These are phyloP conservation scores for Umimayanthus chanpuru DNA, from an alignment of 92 coral and sea anemone genomes.

Conservation along the genomic window DNA sequence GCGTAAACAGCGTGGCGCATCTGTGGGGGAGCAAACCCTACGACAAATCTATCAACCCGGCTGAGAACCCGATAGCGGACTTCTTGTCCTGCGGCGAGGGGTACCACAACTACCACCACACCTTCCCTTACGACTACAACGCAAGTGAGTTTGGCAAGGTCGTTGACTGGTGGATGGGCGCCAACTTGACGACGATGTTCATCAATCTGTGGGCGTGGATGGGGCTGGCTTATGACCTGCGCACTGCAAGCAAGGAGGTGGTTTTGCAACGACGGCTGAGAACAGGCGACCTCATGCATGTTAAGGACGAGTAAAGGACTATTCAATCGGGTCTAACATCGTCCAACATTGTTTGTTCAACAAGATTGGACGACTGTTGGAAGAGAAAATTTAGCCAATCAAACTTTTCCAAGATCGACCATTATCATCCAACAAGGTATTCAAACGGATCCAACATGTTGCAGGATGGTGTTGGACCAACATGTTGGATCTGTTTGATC, in stretches of 20 bases:
- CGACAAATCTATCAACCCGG: constrained; percentile 75
- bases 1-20: constrained; percentile 83
- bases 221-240: constrained; percentile 75
- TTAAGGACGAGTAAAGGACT: constrained; percentile 3
- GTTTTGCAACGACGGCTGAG: constrained; percentile 63
- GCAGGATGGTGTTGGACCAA: too few species aligned
- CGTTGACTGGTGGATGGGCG: constrained; percentile 32
- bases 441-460: too few species aligned
- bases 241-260: constrained; percentile 55
- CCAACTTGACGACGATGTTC: constrained; percentile 60
- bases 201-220: constrained; percentile 60
- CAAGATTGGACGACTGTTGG: too few species aligned
- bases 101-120: constrained; percentile 83
- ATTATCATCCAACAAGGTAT: too few species aligned
- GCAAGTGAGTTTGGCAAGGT: constrained; percentile 72
- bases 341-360: too few species aligned
- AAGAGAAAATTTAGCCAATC: too few species aligned
- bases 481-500: too few species aligned
- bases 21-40: constrained; percentile 78
- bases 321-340: too few species aligned
- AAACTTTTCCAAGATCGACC: too few species aligned
- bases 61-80: constrained; percentile 63
- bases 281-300: constrained; percentile 66
- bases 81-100: constrained; percentile 70
- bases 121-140: constrained; percentile 81